Percentiles rank a stretch among this genome's conserved stretches.
Evolutionary conservation across 1,140 invertebrate species (phyloP).

Genomic region (Orussus abietinus): DNA sequence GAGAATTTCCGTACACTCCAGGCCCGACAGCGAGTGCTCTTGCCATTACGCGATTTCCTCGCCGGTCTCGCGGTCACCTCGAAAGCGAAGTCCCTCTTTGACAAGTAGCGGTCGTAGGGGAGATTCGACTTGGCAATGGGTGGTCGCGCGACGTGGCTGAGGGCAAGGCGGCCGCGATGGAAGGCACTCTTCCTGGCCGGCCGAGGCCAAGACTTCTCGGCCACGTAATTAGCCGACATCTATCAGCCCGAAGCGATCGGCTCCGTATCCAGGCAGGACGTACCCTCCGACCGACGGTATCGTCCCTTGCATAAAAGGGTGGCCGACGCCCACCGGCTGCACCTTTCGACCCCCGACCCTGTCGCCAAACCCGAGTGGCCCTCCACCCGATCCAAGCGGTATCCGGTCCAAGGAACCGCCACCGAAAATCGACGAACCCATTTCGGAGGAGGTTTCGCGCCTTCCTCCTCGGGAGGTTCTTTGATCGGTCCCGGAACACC

Average conservation of each 20-base stretch:
- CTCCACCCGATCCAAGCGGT: too few relatives aligned
- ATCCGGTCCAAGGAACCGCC: too few relatives aligned
- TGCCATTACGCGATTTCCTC: too few relatives aligned
- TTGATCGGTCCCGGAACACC: too few relatives aligned
- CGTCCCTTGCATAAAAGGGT: conserved; percentile 25
- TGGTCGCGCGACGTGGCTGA: conserved; percentile 29
- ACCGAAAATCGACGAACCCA: too few relatives aligned
- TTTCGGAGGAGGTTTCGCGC: too few relatives aligned
- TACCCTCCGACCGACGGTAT: conserved; percentile 16
- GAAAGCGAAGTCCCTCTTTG: not conserved
- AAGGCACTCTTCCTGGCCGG: conserved; percentile 38
- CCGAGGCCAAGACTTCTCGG: conserved; percentile 40
- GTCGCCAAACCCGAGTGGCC: too few relatives aligned
- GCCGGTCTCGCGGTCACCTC: too few relatives aligned
- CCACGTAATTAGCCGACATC: conserved; percentile 55
- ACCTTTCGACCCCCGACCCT: too few relatives aligned
- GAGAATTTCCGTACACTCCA: too few relatives aligned
- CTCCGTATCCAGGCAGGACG: conserved; percentile 35
- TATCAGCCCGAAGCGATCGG: conserved; percentile 54
- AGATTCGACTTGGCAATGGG: conserved; percentile 21
- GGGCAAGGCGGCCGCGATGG: conserved; percentile 21
- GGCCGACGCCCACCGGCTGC: conserved; percentile 20
- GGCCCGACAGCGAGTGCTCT: too few relatives aligned
- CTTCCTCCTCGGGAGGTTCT: too few relatives aligned
- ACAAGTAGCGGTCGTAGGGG: not conserved